Conservation (phyloP, 2,888 invertebrate species). For the Glaucopsyche alexis region DNA sequence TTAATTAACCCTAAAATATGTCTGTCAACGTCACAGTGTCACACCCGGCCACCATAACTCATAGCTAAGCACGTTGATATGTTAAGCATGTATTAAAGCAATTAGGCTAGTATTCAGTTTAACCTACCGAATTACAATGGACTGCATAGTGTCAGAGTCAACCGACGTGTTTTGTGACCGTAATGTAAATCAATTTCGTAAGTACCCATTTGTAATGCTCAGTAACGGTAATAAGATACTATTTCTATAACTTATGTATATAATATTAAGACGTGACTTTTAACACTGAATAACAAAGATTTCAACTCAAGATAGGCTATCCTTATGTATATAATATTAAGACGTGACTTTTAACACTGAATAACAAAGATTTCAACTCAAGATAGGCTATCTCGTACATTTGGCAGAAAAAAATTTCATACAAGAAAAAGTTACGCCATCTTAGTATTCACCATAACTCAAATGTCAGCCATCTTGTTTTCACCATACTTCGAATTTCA, state of each 20-base stretch:
- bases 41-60: conserved; percentile 25
- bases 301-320: too few relatives aligned
- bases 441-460: too few relatives aligned
- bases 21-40: conserved; percentile 21
- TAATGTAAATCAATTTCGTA: conserved; percentile 19
- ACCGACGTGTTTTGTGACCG: conserved; percentile 22
- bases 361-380: too few relatives aligned
- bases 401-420: too few relatives aligned
- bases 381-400: too few relatives aligned
- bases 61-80: conserved; percentile 26
- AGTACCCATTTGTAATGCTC: neutral
- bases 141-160: conserved; percentile 9
- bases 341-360: neutral
- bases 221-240: neutral
- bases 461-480: too few relatives aligned
- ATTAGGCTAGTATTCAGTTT: conserved; percentile 25
- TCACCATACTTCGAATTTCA: too few relatives aligned
- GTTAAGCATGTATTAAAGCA: conserved; percentile 29
- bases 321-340: neutral
- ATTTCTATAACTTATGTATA: neutral
- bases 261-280: neutral
- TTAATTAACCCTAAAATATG: conserved; percentile 28
- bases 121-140: conserved; percentile 27
- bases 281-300: too few relatives aligned
- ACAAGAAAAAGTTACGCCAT: too few relatives aligned